Evolutionary conservation across 2,797 vertebrate species (phyloP), one percentile per base, ranked within the genome.

Genomic region (Falco cherrug): DNA sequence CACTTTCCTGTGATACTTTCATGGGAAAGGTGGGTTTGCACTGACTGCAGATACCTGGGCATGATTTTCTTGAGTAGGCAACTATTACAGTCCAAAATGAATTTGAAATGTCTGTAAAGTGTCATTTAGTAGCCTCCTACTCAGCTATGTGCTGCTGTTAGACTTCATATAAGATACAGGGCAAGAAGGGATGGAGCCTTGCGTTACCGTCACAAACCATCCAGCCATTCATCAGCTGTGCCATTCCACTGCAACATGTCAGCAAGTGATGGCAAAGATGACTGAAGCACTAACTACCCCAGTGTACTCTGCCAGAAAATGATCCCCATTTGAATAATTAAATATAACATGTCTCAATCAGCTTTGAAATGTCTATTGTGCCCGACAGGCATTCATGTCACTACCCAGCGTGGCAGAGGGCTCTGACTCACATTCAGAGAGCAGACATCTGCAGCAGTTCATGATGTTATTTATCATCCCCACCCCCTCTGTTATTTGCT

Each of bases 281-380:
- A 51, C 60, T 56, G 89, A 87, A 84, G 47, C 22, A 20, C 22
- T 16, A 24, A 53, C 28, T 45, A 37, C 20, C 4, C 21, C 48
- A 7, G 22, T 47, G 33, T 39, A 43, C 37, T 91, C 84, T 83
- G 41, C 39, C 93, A 88, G 87, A 59, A 90, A 79, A 83, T 64
- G 0, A 50, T 71, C 37, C 10, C 41, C 19, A 5, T 60, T 75
- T 73, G 61, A 78, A 33, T 53, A 84, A 56, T 8, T 75, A 56
- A 63, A 84, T 45, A 20, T 54, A 82, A 64, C 31, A 5, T 41
- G 33, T 56, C 76, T 76, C 67, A 37, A 51, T 84, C 15, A 28
- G 35, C 70, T 95, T 67, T 79, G 67, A 90, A 91, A 77, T 31
- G 7, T 48, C 54, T 84, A 0, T 56, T 59, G 43, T 88, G 87